Conservation (phyloP, 2,888 invertebrate genomes). For the Toxonevra muliebris region DNA sequence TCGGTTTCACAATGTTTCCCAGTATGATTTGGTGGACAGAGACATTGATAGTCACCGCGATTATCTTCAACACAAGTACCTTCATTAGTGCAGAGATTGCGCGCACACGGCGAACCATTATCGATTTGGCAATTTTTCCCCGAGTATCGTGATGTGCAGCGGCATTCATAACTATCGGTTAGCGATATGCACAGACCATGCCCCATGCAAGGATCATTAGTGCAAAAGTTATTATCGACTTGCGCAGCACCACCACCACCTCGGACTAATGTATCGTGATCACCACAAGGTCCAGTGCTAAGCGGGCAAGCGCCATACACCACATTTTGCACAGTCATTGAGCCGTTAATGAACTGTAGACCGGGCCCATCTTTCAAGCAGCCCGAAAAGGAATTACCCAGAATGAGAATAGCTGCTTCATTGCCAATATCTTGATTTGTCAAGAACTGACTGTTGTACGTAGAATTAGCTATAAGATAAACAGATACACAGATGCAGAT, state of each 20-base stretch:
- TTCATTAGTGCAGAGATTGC: constrained; percentile 76
- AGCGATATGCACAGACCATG: constrained; percentile 83
- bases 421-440: constrained; percentile 77
- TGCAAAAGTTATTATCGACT: constrained; percentile 74
- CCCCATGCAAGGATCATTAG: constrained; percentile 83
- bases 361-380: constrained; percentile 89
- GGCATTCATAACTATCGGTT: constrained; percentile 81
- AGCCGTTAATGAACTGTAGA: constrained; percentile 76
- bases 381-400: constrained; percentile 84
- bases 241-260: constrained; percentile 68
- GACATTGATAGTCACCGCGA: constrained; percentile 76
- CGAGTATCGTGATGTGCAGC: constrained; percentile 83
- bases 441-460: constrained; percentile 79
- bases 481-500: no score
- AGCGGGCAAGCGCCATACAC: constrained; percentile 81
- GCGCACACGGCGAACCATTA: constrained; percentile 77
- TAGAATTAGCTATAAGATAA: constrained; percentile 75
- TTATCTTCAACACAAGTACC: constrained; percentile 77
- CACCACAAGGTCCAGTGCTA: constrained; percentile 74
- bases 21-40: constrained; percentile 74
- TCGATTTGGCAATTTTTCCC: constrained; percentile 90
- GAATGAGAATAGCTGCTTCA: constrained; percentile 76
- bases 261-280: constrained; percentile 67
- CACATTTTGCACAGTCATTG: constrained; percentile 74
- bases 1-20: constrained; percentile 79